Percentiles rank a stretch among this genome's conserved stretches.
phyloP scores from a whole-genome alignment of 2,888 invertebrate genomes.

The Lysandra coridon region DNA sequence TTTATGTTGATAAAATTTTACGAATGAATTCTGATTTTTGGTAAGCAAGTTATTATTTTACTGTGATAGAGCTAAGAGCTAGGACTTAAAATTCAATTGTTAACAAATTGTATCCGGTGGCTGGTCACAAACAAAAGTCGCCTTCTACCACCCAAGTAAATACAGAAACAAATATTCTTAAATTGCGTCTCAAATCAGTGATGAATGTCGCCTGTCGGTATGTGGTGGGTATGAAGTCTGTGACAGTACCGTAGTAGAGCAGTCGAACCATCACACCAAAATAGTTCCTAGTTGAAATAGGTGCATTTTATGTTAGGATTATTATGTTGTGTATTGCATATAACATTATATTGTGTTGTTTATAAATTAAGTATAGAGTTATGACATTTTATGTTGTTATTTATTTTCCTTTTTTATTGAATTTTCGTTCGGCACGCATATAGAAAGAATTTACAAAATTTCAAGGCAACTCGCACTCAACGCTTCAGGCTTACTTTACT shows the following conservation, averaged over 20 bases:
- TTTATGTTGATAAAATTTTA: conserved; percentile 33
- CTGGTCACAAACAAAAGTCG: background rate
- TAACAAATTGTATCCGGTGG: conserved; percentile 33
- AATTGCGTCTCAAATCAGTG: background rate
- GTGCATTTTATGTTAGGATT: conserved; percentile 69
- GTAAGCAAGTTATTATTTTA: conserved; percentile 64
- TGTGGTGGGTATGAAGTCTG: background rate
- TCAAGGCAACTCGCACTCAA: background rate
- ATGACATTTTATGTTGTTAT: conserved; percentile 33
- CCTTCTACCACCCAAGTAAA: background rate
- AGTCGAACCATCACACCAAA: conserved; percentile 44
- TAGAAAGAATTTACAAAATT: conserved; percentile 10
- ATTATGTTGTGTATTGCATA: conserved; percentile 42
- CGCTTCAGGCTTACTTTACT: conserved; percentile 23
- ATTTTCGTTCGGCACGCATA: background rate
- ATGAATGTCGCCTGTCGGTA: background rate
- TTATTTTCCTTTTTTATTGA: conserved; percentile 31
- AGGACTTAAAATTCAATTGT: conserved; percentile 55
- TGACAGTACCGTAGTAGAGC: conserved; percentile 22
- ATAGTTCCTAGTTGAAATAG: conserved; percentile 74
- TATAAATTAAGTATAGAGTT: conserved; percentile 34
- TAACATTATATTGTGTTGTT: conserved; percentile 39
- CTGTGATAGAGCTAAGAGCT: conserved; percentile 79
- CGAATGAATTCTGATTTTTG: conserved; percentile 39
- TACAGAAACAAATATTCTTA: background rate